These are phyloP conservation scores for Synodontis membranacea DNA, from an alignment of 2,113 vertebrate species.

Conservation along the genomic window DNA sequence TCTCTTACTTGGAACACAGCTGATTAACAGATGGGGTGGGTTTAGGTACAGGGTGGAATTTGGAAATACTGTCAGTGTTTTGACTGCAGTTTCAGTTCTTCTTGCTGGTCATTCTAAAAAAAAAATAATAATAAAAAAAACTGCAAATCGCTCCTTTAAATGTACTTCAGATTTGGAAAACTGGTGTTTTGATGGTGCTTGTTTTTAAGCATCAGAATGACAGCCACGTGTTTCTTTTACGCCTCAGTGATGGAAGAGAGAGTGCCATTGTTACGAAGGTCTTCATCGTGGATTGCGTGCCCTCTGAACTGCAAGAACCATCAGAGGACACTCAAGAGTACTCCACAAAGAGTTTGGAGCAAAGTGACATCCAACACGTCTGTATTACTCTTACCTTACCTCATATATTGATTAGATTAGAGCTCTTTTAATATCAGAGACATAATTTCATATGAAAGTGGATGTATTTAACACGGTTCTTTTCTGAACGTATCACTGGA, in stretches of 20 bases:
- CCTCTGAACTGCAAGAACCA: slow-evolving; percentile 50
- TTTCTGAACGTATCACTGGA: slow-evolving; percentile 60
- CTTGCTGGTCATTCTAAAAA: neutral
- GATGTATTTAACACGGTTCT: slow-evolving; percentile 38
- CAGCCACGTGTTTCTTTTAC: neutral
- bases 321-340: slow-evolving; percentile 63
- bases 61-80: neutral
- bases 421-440: neutral
- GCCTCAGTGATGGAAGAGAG: slow-evolving; percentile 81
- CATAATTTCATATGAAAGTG: neutral
- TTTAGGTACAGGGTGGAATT: neutral
- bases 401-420: neutral
- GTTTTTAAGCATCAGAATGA: neutral
- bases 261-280: slow-evolving; percentile 88
- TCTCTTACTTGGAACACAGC: neutral
- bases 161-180: neutral
- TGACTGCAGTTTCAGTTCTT: too few relatives aligned
- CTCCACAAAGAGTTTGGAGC: slow-evolving; percentile 50
- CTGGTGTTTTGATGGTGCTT: neutral
- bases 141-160: neutral
- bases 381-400: neutral
- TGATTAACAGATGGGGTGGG: neutral
- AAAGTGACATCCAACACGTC: slow-evolving; percentile 59
- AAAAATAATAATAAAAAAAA: neutral
- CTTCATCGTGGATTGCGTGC: slow-evolving; percentile 78